phyloP scores from a whole-genome alignment of 1,140 invertebrate species.

The Nasonia longicornis region DNA sequence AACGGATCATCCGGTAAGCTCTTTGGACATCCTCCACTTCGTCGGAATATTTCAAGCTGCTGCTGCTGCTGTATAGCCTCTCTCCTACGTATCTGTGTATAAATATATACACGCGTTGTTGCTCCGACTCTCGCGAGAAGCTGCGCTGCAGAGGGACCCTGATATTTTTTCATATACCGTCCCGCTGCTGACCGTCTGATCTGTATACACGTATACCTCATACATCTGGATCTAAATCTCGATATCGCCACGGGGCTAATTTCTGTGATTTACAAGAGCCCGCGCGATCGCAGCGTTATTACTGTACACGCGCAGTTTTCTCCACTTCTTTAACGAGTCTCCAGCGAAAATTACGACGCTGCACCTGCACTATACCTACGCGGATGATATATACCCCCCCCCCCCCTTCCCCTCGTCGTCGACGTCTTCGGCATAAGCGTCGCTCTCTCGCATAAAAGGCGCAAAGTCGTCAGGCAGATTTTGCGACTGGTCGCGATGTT shows the following conservation, averaged over 20 bases:
- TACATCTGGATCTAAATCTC: too few relatives aligned
- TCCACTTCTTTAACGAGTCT: background rate
- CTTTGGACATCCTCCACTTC: slow-evolving; percentile 51
- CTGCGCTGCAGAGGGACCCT: too few relatives aligned
- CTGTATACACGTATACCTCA: too few relatives aligned
- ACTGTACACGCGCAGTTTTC: background rate
- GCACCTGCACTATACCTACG: background rate
- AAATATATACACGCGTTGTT: background rate
- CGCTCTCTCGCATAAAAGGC: background rate
- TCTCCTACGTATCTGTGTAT: background rate
- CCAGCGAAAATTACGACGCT: background rate
- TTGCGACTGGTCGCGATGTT: background rate
- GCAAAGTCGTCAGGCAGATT: background rate
- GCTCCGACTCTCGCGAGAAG: background rate
- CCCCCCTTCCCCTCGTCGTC: too few relatives aligned
- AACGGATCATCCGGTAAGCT: slow-evolving; percentile 53
- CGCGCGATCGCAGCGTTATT: background rate
- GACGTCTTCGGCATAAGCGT: background rate
- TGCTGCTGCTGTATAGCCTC: too few relatives aligned
- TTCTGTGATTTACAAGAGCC: background rate
- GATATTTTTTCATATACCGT: too few relatives aligned
- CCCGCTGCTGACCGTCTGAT: too few relatives aligned
- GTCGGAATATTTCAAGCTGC: slow-evolving; percentile 47
- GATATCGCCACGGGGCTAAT: too few relatives aligned
- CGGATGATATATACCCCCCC: background rate